phyloP scores from a whole-genome alignment of 1,140 invertebrate species.

The Batillaria attramentaria region DNA sequence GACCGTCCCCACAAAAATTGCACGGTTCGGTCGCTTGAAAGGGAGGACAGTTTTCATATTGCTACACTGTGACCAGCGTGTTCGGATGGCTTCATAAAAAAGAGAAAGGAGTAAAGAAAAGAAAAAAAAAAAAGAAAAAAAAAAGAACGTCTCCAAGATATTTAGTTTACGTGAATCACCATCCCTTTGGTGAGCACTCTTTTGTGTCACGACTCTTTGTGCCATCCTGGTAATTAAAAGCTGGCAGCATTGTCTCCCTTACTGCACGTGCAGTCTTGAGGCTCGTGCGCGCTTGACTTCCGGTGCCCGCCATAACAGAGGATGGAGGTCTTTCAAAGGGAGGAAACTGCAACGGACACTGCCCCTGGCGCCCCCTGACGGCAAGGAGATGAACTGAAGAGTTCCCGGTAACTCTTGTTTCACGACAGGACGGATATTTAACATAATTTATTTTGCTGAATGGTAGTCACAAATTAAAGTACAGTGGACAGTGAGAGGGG shows the following conservation, averaged over 20 bases:
- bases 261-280: slow-evolving; percentile 15
- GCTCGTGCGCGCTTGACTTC: slow-evolving; percentile 14
- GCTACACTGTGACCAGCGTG: no score
- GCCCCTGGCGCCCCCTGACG: no score
- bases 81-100: no score
- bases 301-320: slow-evolving; percentile 15
- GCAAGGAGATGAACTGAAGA: no score
- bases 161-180: slow-evolving; percentile 11
- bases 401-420: no score
- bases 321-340: slow-evolving; percentile 20
- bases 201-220: background rate
- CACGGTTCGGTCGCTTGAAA: no score
- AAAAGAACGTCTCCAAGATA: background rate
- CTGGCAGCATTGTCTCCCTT: background rate
- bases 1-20: no score
- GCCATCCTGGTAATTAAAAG: background rate
- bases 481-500: slow-evolving; percentile 1
- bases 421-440: no score
- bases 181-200: background rate
- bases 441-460: no score
- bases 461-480: background rate
- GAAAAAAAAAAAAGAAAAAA: background rate
- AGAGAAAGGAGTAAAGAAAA: background rate
- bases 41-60: no score
- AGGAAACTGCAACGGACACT: no score